Base-by-base conservation (phyloP, 1,140 invertebrate genomes). In the Antheraea pernyi region DNA sequence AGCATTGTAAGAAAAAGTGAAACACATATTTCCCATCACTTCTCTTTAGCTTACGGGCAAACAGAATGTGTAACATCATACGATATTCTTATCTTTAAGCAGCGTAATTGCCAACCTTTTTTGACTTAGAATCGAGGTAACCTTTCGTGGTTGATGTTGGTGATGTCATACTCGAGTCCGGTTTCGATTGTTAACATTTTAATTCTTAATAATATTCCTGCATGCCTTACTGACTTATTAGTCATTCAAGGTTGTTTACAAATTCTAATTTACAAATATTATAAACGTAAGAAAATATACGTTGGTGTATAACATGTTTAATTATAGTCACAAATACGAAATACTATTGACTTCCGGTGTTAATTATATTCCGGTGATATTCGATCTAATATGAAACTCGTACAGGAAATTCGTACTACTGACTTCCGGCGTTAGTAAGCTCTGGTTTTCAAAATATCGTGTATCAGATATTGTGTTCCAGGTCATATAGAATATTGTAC, bases 141-240 rank as follows among this genome's bases (percentile, higher is more conserved):
- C 64, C 69, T 70, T 65, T 68, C 18, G 59, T 30, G 19, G 13
- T 59, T 53, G 48, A 68, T n/a, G 46, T 13, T 53, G 13, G 46
- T 72, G 70, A 72, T 72, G 62, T 72, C 70, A 72, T 72, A 19
- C 19, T 39, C 65, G 70, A 59, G 61, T 64, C 70, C 65, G 60
- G 70, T 64, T 71, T 68, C 61, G 66, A 19, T 59, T 60, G 61
- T 65, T 46, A 53, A 53, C 53, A 59, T 72, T 68, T 68, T 58
- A 59, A 37, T 10, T 0, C 46, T 16, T 53, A 7, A 53, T 53
- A 53, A 42, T 53, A 53, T 53, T 53, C 46, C 46, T 13, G 46
- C 46, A 53, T 53, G 46, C 46, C 13, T 53, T 53, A 53, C 11
- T 6, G 46, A 53, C 46, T 9, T 53, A 53, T 53, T 53, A 53